These are phyloP conservation scores for Lampris incognitus DNA, from an alignment of 2,113 vertebrate genomes.

Conservation along the genomic window DNA sequence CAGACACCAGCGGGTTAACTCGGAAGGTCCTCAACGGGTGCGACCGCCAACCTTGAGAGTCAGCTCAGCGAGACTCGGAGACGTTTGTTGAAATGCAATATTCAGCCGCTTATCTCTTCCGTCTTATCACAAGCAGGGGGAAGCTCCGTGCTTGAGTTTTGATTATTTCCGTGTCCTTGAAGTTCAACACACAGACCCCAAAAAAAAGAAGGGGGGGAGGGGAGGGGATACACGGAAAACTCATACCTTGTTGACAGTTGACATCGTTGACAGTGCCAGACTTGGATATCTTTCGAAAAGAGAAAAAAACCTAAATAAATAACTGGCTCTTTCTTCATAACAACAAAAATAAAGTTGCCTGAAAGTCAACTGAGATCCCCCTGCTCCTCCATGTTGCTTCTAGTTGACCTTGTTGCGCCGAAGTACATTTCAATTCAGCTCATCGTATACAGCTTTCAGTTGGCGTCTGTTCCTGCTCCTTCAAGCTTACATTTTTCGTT, in stretches of 20 bases:
- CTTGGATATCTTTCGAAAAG: neutral
- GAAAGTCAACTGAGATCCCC: neutral
- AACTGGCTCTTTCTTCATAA: too few relatives aligned
- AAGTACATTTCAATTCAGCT: conserved; percentile 22
- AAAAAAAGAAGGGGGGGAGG: too few relatives aligned
- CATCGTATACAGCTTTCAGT: conserved; percentile 43
- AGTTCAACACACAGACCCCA: too few relatives aligned
- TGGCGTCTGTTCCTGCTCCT: conserved; percentile 6
- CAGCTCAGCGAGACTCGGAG: conserved; percentile 13
- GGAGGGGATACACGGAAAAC: too few relatives aligned
- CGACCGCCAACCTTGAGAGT: conserved; percentile 13
- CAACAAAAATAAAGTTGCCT: neutral
- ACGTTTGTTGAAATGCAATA: conserved; percentile 1
- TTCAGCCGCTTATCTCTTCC: neutral
- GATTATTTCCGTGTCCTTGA: neutral
- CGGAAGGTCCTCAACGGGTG: neutral
- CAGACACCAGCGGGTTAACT: conserved; percentile 3
- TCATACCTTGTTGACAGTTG: too few relatives aligned
- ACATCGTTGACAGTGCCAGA: neutral
- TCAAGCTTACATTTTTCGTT: conserved; percentile 6
- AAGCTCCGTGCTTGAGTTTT: neutral
- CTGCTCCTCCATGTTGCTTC: neutral
- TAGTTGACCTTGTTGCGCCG: conserved; percentile 10
- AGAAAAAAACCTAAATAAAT: neutral
- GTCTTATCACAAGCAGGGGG: neutral